These are phyloP conservation scores for Agelas oroides DNA, from an alignment of 37 sponge, comb jelly and placozoan species.

Conservation along the genomic window DNA sequence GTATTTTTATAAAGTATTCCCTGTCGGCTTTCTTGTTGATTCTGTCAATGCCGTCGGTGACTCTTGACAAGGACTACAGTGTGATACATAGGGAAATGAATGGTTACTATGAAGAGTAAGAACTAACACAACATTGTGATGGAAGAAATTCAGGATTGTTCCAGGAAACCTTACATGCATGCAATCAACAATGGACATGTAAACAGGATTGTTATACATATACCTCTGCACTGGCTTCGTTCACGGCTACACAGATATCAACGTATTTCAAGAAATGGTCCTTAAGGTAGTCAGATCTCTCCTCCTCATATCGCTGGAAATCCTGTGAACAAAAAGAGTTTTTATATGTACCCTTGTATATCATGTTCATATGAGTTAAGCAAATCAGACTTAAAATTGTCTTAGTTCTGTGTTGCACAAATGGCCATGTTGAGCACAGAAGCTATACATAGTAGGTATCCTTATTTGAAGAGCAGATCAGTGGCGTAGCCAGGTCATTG, in stretches of 20 bases:
- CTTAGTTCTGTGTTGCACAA: no score
- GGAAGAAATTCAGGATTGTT: no score
- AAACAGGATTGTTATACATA: not conserved
- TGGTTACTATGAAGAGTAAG: not conserved
- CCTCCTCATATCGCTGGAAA: slow-evolving; percentile 71
- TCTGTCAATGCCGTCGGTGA: slow-evolving; percentile 61
- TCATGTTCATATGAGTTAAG: no score
- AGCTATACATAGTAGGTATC: no score
- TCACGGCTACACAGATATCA: slow-evolving; percentile 58
- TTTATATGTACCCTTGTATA: no score
- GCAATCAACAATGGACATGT: no score
- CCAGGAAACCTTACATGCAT: no score
- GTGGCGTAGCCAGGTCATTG: no score
- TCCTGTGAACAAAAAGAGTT: slow-evolving; percentile 27
- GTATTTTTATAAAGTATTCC: slow-evolving; percentile 70
- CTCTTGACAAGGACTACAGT: slow-evolving; percentile 60
- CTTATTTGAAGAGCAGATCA: no score
- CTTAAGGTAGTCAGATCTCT: slow-evolving; percentile 58
- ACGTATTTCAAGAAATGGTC: slow-evolving; percentile 60
- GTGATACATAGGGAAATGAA: not conserved
- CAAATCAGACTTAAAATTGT: no score
- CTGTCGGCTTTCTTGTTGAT: slow-evolving; percentile 75
- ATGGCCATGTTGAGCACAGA: no score
- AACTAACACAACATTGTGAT: no score
- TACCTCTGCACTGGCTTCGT: slow-evolving; percentile 72